Evolutionary conservation across 2,888 invertebrate genomes (phyloP).

Genomic region (Pachycephus smyrnensis): DNA sequence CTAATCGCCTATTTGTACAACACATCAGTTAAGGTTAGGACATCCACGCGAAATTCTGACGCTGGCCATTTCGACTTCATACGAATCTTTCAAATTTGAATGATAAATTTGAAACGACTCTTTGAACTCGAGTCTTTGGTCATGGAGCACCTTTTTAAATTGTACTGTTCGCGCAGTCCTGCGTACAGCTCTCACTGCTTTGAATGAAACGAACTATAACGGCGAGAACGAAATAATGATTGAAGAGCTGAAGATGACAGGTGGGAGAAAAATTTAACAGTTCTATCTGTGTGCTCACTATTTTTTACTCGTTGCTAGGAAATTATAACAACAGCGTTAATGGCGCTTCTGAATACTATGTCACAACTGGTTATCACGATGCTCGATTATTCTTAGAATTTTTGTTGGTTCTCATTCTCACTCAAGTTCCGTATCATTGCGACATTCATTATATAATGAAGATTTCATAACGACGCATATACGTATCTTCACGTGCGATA

Average conservation of each 20-base stretch:
- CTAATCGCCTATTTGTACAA: conserved; percentile 42
- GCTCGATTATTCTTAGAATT: background rate
- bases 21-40: conserved; percentile 21
- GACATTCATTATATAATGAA: background rate
- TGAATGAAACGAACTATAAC: background rate
- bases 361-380: background rate
- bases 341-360: background rate
- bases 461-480: background rate
- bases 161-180: background rate
- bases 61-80: background rate
- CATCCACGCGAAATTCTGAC: conserved; percentile 13
- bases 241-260: background rate
- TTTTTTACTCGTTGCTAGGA: background rate
- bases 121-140: background rate
- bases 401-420: background rate
- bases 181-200: background rate
- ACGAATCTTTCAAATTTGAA: background rate
- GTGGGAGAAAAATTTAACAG: background rate
- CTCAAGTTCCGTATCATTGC: background rate
- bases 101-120: background rate
- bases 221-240: background rate
- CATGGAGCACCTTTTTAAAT: background rate
- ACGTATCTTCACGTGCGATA: background rate
- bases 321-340: background rate
- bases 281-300: background rate